phyloP scores from a whole-genome alignment of 2,888 invertebrate genomes.

The Matsumyia berberina region DNA sequence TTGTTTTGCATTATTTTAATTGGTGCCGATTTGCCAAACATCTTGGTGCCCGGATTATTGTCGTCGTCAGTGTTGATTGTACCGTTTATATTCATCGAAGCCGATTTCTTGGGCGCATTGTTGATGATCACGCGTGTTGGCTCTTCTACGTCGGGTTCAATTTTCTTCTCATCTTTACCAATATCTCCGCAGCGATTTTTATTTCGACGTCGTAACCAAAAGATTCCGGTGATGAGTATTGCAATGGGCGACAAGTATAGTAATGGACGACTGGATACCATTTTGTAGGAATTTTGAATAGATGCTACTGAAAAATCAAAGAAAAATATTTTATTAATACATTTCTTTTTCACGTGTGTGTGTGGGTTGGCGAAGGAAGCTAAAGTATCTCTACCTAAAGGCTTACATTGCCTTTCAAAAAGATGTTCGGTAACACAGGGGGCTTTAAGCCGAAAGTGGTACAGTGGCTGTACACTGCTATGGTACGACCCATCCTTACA shows the following conservation, averaged over 20 bases:
- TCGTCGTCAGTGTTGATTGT: slow-evolving; percentile 78
- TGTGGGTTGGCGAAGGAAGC: not conserved
- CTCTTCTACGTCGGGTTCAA: slow-evolving; percentile 66
- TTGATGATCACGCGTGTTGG: slow-evolving; percentile 63
- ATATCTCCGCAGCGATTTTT: slow-evolving; percentile 83
- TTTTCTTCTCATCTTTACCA: slow-evolving; percentile 77
- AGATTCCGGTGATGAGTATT: slow-evolving; percentile 91
- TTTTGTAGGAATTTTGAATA: slow-evolving; percentile 85
- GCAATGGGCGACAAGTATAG: slow-evolving; percentile 92
- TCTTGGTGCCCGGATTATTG: slow-evolving; percentile 79
- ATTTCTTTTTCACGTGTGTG: slow-evolving; percentile 65
- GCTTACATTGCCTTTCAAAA: too few relatives aligned
- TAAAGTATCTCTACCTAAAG: too few relatives aligned
- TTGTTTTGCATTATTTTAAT: slow-evolving; percentile 88
- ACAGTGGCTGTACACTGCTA: too few relatives aligned
- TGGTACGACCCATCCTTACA: too few relatives aligned
- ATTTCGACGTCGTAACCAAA: slow-evolving; percentile 92
- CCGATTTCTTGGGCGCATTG: slow-evolving; percentile 60
- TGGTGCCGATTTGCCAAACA: slow-evolving; percentile 87
- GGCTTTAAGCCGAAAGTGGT: too few relatives aligned
- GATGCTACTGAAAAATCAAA: slow-evolving; percentile 41
- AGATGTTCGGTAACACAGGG: too few relatives aligned
- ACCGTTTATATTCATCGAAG: slow-evolving; percentile 80
- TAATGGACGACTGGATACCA: slow-evolving; percentile 91
- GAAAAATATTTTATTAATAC: not conserved